Percentiles rank a stretch among this genome's conserved stretches.
Conservation (phyloP, 2,797 vertebrate species). For the Gobio occitaniae region DNA sequence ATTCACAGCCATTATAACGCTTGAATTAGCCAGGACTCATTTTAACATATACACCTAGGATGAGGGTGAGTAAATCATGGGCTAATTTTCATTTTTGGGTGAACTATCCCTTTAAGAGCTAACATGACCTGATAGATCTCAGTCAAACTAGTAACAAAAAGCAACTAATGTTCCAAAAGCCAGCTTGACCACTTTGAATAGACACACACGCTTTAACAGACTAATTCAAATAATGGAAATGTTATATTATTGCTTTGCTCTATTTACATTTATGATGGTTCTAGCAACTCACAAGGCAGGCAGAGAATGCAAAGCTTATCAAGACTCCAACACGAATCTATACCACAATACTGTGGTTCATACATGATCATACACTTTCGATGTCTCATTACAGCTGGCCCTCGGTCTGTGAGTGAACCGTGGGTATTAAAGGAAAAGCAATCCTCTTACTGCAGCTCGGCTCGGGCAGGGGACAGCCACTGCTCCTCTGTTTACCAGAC, state of each 20-base stretch:
- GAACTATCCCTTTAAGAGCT: background rate
- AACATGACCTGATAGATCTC: background rate
- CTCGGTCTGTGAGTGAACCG: slow-evolving; percentile 24
- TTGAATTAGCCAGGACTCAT: no score
- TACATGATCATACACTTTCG: slow-evolving; percentile 23
- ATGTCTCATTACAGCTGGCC: slow-evolving; percentile 13
- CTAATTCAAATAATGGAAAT: background rate
- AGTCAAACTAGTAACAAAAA: background rate
- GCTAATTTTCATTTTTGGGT: no score
- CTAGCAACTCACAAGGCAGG: background rate
- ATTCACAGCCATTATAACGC: no score
- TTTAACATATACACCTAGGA: no score
- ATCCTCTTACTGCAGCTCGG: slow-evolving; percentile 82
- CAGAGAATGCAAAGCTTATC: background rate
- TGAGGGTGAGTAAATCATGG: no score
- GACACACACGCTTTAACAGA: background rate
- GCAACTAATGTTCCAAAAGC: background rate
- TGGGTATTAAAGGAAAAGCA: slow-evolving; percentile 86
- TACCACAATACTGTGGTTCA: background rate
- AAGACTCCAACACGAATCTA: background rate
- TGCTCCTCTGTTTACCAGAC: slow-evolving; percentile 47
- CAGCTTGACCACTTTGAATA: background rate
- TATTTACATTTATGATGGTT: background rate
- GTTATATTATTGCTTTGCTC: background rate
- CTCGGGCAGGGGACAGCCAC: slow-evolving; percentile 46